Conservation (phyloP, 1,140 invertebrate species). For the Aphidius gifuensis region DNA sequence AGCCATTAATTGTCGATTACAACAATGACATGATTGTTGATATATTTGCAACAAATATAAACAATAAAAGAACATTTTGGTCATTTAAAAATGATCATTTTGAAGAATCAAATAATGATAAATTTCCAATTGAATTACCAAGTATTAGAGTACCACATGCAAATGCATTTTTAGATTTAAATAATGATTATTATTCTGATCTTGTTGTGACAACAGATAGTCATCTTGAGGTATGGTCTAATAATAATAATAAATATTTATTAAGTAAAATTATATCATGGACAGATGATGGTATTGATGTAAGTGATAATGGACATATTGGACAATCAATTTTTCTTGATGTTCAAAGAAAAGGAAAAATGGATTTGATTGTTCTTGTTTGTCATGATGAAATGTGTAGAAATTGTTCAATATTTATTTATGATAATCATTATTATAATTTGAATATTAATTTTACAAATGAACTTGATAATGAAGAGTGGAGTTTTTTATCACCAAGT, state of each 20-base stretch:
- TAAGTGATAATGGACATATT: slow-evolving; percentile 49
- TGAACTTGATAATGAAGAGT: slow-evolving; percentile 60
- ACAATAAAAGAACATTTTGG: slow-evolving; percentile 66
- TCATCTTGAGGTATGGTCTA: slow-evolving; percentile 75
- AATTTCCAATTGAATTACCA: slow-evolving; percentile 42
- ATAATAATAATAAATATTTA: slow-evolving; percentile 58
- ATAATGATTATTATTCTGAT: slow-evolving; percentile 81
- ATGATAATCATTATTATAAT: slow-evolving; percentile 65
- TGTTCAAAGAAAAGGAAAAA: slow-evolving; percentile 75
- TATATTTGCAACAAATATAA: slow-evolving; percentile 72
- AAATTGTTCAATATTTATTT: slow-evolving; percentile 68
- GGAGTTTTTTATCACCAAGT: slow-evolving; percentile 65
- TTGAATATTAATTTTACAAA: slow-evolving; percentile 71
- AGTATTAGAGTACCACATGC: slow-evolving; percentile 71
- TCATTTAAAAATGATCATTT: slow-evolving; percentile 65
- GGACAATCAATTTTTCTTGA: slow-evolving; percentile 87
- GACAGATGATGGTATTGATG: slow-evolving; percentile 43
- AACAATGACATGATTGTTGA: slow-evolving; percentile 94
- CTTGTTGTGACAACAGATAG: slow-evolving; percentile 74
- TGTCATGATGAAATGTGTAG: slow-evolving; percentile 65
- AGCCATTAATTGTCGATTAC: slow-evolving; percentile 85
- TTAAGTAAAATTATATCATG: slow-evolving; percentile 60
- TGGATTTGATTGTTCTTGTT: slow-evolving; percentile 82
- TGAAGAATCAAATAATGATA: slow-evolving; percentile 49
- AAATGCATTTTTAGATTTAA: slow-evolving; percentile 86